Base-by-base conservation (phyloP, 2,113 vertebrate genomes). In the Macrotis lagotis region DNA sequence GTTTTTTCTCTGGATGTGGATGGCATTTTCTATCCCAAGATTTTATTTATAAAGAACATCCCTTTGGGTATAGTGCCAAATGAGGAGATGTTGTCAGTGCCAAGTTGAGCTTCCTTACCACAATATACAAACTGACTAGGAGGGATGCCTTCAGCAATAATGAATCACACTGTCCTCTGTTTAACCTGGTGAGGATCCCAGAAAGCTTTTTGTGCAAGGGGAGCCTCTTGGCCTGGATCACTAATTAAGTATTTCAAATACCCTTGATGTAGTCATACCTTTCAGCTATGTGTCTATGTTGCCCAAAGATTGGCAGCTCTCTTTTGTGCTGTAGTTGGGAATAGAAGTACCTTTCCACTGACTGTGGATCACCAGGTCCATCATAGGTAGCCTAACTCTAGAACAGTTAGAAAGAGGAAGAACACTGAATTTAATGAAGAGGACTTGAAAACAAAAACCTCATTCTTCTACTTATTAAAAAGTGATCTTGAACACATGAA, bases 211-310 rank as follows among this genome's bases (percentile, higher is more conserved):
- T 99, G 99, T 96, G 99, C 99, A 91, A 99, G 99, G 6, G 99
- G 99, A 25, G 99, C 99, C 0, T 99, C 99, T 96, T 99, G 99
- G 96, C 99, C 99, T 0, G 99, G 99, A 96, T 99, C 99, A 0
- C 99, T 99, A 96, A 99, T 99, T 93, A 99, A 99, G 93, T 99
- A 99, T 99, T 99, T 99, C 66, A 99, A 49, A 99, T 99, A 66
- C 99, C 99, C 96, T 99, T 99, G 97, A 99, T 99, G 98, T 99
- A 99, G 0, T 99, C 99, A 96, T 74, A 16, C 3, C 99, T 99
- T 98, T 99, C 99, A 6, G 99, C 99, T 50, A 99, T 99, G 98
- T 99, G 99, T 88, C 99, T 98, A 55, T 44, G 59, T 37, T 74
- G 99, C 99, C 53, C 99, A 98, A 95, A 99, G 99, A 97, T 99